These are phyloP conservation scores for Doris montereyensis DNA, from an alignment of 2,888 invertebrate species.

Conservation along the genomic window DNA sequence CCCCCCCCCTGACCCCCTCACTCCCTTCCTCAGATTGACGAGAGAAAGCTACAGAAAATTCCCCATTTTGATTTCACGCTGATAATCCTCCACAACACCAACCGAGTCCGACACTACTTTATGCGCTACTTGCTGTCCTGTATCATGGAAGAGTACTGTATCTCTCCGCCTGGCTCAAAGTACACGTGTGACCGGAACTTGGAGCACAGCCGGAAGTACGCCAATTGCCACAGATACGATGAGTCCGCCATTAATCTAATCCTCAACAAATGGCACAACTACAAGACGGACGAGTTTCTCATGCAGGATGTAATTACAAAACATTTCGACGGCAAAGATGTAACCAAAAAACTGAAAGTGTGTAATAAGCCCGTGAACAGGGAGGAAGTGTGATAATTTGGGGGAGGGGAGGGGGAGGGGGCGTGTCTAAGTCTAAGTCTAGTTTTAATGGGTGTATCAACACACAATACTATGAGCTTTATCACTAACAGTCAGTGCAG, in stretches of 20 bases:
- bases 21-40: slow-evolving; percentile 64
- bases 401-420: too few species aligned
- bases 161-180: slow-evolving; percentile 62
- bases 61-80: slow-evolving; percentile 61
- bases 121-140: slow-evolving; percentile 69
- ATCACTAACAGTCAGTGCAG: too few species aligned
- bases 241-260: slow-evolving; percentile 72
- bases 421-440: too few species aligned
- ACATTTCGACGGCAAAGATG: slow-evolving; percentile 47
- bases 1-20: slow-evolving; percentile 34
- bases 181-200: slow-evolving; percentile 53
- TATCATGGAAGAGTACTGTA: slow-evolving; percentile 67
- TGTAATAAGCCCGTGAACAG: slow-evolving; percentile 39
- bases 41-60: slow-evolving; percentile 52
- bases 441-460: too few species aligned
- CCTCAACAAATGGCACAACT: slow-evolving; percentile 67
- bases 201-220: slow-evolving; percentile 48
- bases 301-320: slow-evolving; percentile 47
- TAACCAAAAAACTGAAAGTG: slow-evolving; percentile 47
- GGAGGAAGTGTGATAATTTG: slow-evolving; percentile 10
- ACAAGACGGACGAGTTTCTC: slow-evolving; percentile 56
- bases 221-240: slow-evolving; percentile 69
- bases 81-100: slow-evolving; percentile 67
- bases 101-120: slow-evolving; percentile 53
- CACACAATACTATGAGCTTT: too few species aligned